A percentile compares a stretch with the other conserved stretches of the same genome.
Conservation (phyloP, 2,797 vertebrate species). For the Pseudomugil tenellus region DNA sequence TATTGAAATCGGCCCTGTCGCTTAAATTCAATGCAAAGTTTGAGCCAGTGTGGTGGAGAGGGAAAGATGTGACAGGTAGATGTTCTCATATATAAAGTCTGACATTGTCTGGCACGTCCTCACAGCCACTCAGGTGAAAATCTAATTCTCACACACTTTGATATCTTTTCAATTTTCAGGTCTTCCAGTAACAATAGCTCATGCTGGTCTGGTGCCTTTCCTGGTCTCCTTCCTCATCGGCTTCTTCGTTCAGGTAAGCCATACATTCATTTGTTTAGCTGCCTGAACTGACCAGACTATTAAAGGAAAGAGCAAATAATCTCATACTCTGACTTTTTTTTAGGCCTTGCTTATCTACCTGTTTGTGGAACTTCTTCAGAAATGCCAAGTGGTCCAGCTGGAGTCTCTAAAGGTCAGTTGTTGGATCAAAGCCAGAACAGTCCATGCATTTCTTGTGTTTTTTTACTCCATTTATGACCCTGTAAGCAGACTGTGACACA, state of each 20-base stretch:
- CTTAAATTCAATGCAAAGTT: conserved; percentile 56
- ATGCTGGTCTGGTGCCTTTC: conserved; percentile 78
- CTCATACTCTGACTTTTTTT: not conserved
- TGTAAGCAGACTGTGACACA: too few relatives aligned
- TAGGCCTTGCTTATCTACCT: conserved; percentile 80
- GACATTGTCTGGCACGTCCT: not conserved
- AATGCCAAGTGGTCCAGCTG: conserved; percentile 76
- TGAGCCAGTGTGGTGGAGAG: conserved; percentile 29
- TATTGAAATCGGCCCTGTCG: conserved; percentile 65
- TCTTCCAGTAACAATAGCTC: conserved; percentile 77
- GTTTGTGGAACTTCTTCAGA: conserved; percentile 83
- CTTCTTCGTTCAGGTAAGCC: conserved; percentile 78
- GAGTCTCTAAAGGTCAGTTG: conserved; percentile 74
- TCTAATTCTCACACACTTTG: conserved; percentile 1
- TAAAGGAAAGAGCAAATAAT: not conserved
- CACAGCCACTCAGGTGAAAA: not conserved
- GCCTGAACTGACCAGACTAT: not conserved
- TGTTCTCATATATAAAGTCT: conserved; percentile 9
- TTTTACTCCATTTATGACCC: not conserved
- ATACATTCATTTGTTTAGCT: not conserved
- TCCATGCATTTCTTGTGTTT: not conserved
- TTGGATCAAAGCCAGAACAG: not conserved
- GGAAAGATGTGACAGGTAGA: conserved; percentile 14
- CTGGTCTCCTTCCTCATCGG: conserved; percentile 78
- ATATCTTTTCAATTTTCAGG: conserved; percentile 50